These are phyloP conservation scores for Chrysemys picta DNA, from an alignment of 2,113 vertebrate species.

Conservation along the genomic window DNA sequence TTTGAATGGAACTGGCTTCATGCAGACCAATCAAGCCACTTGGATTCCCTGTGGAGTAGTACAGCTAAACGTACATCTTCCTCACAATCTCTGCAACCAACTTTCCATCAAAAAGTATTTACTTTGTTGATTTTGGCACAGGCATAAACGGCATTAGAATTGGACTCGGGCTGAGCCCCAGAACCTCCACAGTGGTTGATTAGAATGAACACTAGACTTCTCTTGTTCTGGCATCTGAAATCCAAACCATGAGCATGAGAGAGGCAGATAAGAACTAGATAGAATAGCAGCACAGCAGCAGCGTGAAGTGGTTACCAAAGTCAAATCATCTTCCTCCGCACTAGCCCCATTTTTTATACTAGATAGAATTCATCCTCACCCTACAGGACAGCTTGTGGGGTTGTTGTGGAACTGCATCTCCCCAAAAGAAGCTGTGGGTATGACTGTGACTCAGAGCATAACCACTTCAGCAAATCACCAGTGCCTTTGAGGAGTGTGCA, in stretches of 20 bases:
- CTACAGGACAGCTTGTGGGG: background rate
- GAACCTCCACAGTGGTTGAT: background rate
- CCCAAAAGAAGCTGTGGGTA: background rate
- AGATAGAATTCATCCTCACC: background rate
- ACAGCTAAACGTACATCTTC: rapidly evolving
- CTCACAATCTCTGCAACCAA: background rate
- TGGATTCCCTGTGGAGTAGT: background rate
- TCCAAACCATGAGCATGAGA: background rate
- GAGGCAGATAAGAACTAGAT: background rate
- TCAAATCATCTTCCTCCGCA: background rate
- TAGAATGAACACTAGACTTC: background rate
- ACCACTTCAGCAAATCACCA: background rate
- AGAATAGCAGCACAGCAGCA: background rate
- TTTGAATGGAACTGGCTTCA: background rate
- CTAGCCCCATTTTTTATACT: background rate
- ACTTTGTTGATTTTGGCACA: slow-evolving; percentile 2
- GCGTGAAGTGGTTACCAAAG: background rate
- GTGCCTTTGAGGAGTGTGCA: background rate
- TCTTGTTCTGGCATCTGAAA: background rate
- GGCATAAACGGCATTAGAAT: background rate
- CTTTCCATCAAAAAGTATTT: background rate
- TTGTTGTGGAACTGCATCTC: background rate
- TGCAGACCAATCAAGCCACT: background rate
- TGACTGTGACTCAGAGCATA: background rate
- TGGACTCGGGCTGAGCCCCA: background rate